Conservation (phyloP, 2,113 vertebrate species). For the Podiceps cristatus region DNA sequence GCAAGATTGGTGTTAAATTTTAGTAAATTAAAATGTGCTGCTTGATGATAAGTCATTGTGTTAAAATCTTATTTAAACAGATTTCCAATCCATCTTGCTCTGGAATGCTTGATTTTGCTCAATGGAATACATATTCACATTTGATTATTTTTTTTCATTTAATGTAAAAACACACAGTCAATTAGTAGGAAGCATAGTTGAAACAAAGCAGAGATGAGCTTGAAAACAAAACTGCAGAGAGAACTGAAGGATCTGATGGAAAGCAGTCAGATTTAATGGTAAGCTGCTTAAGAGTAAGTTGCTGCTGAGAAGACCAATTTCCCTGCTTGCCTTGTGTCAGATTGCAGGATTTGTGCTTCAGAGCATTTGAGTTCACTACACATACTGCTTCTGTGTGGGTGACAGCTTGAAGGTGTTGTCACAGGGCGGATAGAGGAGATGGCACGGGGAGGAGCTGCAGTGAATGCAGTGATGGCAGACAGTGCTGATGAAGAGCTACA, state of each 20-base stretch:
- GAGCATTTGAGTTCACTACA: background rate
- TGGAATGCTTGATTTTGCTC: background rate
- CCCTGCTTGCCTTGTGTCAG: fast-evolving
- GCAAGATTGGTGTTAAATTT: background rate
- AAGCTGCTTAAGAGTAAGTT: background rate
- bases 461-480: background rate
- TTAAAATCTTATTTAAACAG: background rate
- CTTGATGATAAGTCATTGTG: background rate
- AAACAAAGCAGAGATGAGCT: background rate
- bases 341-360: fast-evolving
- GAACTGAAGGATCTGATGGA: background rate
- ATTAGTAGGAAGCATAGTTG: background rate
- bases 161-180: fast-evolving
- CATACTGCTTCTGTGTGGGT: fast-evolving
- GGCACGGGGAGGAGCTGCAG: background rate
- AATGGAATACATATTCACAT: background rate
- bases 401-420: background rate
- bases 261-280: background rate
- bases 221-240: background rate
- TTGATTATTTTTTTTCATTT: background rate
- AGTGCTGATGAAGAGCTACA: background rate
- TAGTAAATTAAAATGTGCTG: background rate
- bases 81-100: background rate
- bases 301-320: background rate
- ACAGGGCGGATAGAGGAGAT: fast-evolving